Percentiles rank a stretch among this genome's conserved stretches.
Conservation (phyloP, 2,113 vertebrate species). For the Vireo altiloquus region DNA sequence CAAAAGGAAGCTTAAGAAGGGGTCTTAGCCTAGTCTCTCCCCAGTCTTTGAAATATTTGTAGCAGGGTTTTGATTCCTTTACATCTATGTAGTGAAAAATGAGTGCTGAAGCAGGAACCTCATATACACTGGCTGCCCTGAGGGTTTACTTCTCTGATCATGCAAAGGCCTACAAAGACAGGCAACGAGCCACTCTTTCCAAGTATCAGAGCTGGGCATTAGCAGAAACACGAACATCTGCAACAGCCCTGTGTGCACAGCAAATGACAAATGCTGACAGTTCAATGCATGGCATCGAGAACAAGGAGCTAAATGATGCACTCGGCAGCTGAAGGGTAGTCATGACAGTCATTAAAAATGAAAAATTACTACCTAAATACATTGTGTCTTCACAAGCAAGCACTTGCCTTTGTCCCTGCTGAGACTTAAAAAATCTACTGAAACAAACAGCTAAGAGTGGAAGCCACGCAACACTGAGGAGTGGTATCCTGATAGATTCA, state of each 20-base stretch:
- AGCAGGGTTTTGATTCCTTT: background rate
- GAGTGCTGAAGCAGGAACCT: background rate
- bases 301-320: background rate
- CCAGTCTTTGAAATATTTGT: background rate
- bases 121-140: background rate
- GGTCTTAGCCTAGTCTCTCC: background rate
- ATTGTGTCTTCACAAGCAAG: background rate
- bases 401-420: background rate
- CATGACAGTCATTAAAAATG: conserved; percentile 37
- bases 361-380: background rate
- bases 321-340: background rate
- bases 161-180: background rate
- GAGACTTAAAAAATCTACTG: background rate
- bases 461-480: background rate
- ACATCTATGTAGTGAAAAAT: background rate
- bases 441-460: background rate
- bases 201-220: background rate
- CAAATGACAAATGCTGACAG: background rate
- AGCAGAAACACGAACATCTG: background rate
- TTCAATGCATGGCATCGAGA: background rate
- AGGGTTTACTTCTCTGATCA: background rate
- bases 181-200: background rate
- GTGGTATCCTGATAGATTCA: background rate
- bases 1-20: background rate
- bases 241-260: background rate